Conservation (phyloP, 2,113 vertebrate species). For the Philantomba maxwellii region DNA sequence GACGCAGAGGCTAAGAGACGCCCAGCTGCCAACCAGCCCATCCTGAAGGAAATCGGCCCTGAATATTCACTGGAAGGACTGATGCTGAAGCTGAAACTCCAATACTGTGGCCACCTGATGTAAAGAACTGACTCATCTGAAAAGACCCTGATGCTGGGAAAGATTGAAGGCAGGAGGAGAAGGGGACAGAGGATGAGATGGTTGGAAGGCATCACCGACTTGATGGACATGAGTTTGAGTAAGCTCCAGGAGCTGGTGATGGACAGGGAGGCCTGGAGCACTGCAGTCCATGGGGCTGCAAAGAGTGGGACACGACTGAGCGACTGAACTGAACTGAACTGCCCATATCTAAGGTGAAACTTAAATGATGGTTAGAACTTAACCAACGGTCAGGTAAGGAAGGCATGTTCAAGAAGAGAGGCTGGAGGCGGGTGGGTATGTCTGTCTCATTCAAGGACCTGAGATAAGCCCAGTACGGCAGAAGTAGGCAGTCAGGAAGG, state of each 20-base stretch:
- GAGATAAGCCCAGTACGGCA: not conserved
- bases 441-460: not conserved
- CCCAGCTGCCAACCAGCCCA: not conserved
- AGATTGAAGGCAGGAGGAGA: not conserved
- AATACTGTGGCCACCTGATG: not conserved
- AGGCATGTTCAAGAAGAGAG: not conserved
- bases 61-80: not conserved
- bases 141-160: not conserved
- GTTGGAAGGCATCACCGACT: not conserved
- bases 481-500: not conserved
- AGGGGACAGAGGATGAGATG: not conserved
- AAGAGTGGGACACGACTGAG: not conserved
- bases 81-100: not conserved
- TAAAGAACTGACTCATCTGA: not conserved
- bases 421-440: not conserved
- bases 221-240: not conserved
- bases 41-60: not conserved
- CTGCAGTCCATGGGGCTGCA: not conserved
- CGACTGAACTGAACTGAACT: not conserved
- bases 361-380: not conserved
- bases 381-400: too few species aligned
- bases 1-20: not conserved
- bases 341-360: not conserved
- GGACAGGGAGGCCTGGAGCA: not conserved
- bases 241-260: not conserved